These are phyloP conservation scores for Tricholaema leucomelas DNA, from an alignment of 2,113 vertebrate species.

Conservation along the genomic window DNA sequence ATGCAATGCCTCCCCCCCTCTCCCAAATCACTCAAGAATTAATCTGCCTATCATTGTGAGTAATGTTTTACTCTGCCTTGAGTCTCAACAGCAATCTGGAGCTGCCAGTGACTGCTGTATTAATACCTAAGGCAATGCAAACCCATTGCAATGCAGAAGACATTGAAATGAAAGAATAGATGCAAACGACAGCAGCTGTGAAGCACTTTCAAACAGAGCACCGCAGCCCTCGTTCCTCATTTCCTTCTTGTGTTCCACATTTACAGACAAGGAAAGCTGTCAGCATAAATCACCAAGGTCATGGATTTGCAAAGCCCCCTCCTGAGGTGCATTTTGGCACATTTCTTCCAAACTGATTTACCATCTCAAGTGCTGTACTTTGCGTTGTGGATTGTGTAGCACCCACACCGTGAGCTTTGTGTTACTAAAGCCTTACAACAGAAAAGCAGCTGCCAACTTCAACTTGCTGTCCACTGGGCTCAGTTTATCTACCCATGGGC, in stretches of 20 bases:
- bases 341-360: neutral
- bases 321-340: neutral
- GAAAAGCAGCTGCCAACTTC: neutral
- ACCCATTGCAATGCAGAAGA: constrained; percentile 26
- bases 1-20: neutral
- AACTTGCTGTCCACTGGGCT: too few relatives aligned
- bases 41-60: constrained; percentile 1
- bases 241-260: neutral
- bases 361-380: neutral
- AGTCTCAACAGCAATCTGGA: constrained; percentile 37
- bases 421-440: neutral
- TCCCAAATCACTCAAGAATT: constrained; percentile 46
- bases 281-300: neutral
- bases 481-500: too few relatives aligned
- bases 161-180: constrained; percentile 34
- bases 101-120: constrained; percentile 10
- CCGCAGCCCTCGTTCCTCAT: neutral
- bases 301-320: neutral
- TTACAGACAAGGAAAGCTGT: neutral
- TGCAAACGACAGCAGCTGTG: constrained; percentile 19
- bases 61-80: neutral
- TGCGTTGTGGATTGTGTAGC: neutral
- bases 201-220: neutral
- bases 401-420: too few relatives aligned
- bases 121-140: constrained; percentile 48